Evolutionary conservation across 1,140 invertebrate genomes (phyloP), one percentile per base, ranked within the genome.

Genomic region (Temnothorax longispinosus): DNA sequence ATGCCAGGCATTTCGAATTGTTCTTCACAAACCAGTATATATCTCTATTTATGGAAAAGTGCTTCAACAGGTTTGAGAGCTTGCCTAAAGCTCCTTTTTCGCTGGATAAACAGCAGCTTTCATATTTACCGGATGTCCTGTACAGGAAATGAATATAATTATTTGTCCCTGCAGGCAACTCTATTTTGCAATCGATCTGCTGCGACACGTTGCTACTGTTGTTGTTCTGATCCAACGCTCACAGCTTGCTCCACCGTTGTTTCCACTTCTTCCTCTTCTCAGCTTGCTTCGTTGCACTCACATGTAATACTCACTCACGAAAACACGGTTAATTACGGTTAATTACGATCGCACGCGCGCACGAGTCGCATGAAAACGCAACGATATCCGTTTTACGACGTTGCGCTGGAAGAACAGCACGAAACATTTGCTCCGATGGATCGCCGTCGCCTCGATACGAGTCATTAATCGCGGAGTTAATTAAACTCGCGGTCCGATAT

Each of bases 391-490:
- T 69, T 69, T 69, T 69, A 69, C 65, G 65, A 69, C 65, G 41
- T 69, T 8, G 21, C 65, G 21, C 21, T 50, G 44, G 21, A 69
- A 1, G 65, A 69, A 69, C 21, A 15, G 21, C 21, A 27, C 41
- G 65, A 50, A 69, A 69, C 65, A 32, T 69, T 69, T 50, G 11
- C 41, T 6, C 65, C 21, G 65, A 69, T 10, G 41, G 41, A 69
- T 50, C 65, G 38, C 65, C 65, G 41, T 50, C 65, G 41, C 44
- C 65, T 32, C 65, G 65, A 69, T 50, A 50, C 41, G 65, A 50
- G 65, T 50, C 65, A 69, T 69, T 69, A 69, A 69, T 47, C 65
- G 65, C 41, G 6, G 21, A 69, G 65, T 69, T 69, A 69, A 69
- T 69, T 69, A 69, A 69, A 69, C 21, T 47, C 65, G 41, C 65